Evolutionary conservation across 2,797 vertebrate genomes (phyloP), one percentile per base, ranked within the genome.

Genomic region (Lacerta bilineata): DNA sequence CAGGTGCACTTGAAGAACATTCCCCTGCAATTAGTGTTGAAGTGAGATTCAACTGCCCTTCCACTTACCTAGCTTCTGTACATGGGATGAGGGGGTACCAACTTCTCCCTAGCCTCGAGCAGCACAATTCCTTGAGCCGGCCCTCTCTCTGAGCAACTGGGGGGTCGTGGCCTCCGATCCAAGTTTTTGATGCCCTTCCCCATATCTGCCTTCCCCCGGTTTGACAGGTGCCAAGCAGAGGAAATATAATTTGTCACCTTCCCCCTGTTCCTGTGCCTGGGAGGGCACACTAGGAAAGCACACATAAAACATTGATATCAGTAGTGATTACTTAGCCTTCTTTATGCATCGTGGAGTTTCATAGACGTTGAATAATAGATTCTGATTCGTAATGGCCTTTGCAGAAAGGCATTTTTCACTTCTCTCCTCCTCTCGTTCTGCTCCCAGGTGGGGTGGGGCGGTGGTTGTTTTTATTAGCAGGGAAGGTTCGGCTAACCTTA

Each of bases 191-290:
- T 29, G 88, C 77, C 90, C 86, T 89, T 84, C 76, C 83, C 78
- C 29, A 6, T 85, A 87, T 39, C 61, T 93, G 88, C 46, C 87
- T 36, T 33, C 92, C 93, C 76, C 76, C 87, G 77, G 83, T 43
- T 93, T 94, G 89, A 86, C 85, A 88, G 80, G 55, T 27, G 20
- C 79, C 83, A 80, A 95, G 91, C 90, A 91, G 82, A 91, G 71
- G 91, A 92, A 94, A 94, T 92, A 91, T 90, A 89, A 93, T 92
- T 93, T 94, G 87, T 95, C 94, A 86, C 93, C 92, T 95, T 90
- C 78, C 84, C 36, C 69, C 89, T 77, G 88, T 66, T 64, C 93
- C 80, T 72, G 10, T 83, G 72, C 61, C 87, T 88, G 83, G 84
- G 89, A 89, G 83, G 80, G 90, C 93, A 88, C 76, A 77, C 59